Evolutionary conservation across 2,113 vertebrate genomes (phyloP).

Genomic region (Cromileptes altivelis): DNA sequence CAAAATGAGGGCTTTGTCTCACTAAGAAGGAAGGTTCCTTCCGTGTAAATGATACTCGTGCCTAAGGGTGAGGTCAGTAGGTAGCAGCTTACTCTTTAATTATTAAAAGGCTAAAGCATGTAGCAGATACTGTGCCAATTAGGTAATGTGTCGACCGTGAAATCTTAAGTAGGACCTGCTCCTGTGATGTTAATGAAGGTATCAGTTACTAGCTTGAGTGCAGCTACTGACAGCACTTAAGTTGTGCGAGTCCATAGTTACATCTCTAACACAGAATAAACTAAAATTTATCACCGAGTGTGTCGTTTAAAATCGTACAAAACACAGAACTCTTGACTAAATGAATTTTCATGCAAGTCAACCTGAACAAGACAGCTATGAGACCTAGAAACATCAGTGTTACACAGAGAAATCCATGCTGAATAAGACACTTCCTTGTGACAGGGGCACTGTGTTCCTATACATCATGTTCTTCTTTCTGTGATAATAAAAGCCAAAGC

Average conservation of each 20-base stretch:
- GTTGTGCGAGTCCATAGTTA: not conserved
- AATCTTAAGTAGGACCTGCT: not conserved
- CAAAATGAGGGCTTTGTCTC: not conserved
- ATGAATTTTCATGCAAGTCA: not conserved
- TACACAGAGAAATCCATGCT: accelerated
- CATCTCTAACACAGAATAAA: not conserved
- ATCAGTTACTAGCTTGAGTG: not conserved
- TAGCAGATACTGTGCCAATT: slow-evolving; percentile 5
- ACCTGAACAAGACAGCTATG: not conserved
- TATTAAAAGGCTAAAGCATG: slow-evolving; percentile 21
- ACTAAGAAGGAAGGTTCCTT: not conserved
- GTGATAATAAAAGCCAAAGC: not conserved
- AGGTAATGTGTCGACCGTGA: not conserved
- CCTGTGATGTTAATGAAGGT: not conserved
- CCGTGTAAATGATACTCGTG: not conserved
- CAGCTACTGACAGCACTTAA: not conserved
- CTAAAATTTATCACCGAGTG: not conserved
- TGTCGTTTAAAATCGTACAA: not conserved
- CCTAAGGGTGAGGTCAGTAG: not conserved
- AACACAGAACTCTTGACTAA: not conserved
- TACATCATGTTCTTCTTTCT: not conserved
- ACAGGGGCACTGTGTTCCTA: not conserved
- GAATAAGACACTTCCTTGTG: not conserved
- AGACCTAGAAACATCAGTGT: not conserved
- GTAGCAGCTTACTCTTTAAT: not conserved